Base-by-base conservation (phyloP, 2,888 invertebrate species). In the Tetanocera ferruginea region DNA sequence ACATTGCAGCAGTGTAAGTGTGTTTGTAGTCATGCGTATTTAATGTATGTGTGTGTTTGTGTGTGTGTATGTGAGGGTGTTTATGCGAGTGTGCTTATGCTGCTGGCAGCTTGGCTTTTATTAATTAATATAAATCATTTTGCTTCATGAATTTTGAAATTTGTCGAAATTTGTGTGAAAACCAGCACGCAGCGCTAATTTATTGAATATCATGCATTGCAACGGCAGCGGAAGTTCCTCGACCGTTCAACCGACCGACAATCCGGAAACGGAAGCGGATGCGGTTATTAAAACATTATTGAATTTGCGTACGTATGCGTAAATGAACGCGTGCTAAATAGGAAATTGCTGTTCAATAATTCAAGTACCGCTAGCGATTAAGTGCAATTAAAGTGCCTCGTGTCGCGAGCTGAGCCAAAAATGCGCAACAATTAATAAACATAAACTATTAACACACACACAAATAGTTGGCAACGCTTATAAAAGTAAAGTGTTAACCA, bases 251-350 rank as follows among this genome's bases (percentile, higher is more conserved):
- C 19, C 19, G 9, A 55, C 8, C 19, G 43, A 11, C 43, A 43
- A 31, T n/a, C 31, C 74, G 74, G 74, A 66, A 74, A 49, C 64
- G 64, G 49, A 64, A 74, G 31, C 34, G 74, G 64, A 66, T 66
- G 64, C 52, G 64, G 64, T 19, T 25, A 34, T 64, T 49, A 74
- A 74, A 66, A 52, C 66, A 49, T 19, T 60, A 43, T 74, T 52
- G 52, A 64, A 64, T 74, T 28, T 34, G 28, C 11, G 31, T 34
- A 57, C 9, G 25, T 37, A 37, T 34, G 69, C 19, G 28, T 28
- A 6, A 28, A 3, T 1, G 25, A 14, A 19, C 67, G 4, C 67
- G 43, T 11, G 43, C 43, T 43, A 43, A 43, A 43, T 11, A 43
- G 43, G 43, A 43, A 43, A 43, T 43, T 43, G 43, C 43, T 43